phyloP scores from a whole-genome alignment of 2,888 invertebrate species.

The Hydroisotoma schaefferi region DNA sequence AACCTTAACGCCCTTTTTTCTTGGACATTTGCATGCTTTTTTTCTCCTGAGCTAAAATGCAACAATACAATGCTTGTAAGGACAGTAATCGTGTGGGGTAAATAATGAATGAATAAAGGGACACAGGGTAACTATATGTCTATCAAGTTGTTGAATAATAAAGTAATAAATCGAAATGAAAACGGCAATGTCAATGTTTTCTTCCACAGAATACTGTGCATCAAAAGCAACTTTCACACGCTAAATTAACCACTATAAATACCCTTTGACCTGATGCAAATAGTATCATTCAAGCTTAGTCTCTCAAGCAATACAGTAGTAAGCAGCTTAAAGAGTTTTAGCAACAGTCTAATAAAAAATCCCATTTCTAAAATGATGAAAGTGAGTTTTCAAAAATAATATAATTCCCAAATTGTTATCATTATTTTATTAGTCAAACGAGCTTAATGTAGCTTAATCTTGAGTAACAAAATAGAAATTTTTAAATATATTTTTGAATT shows the following conservation, averaged over 20 bases:
- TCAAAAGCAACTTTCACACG: not conserved
- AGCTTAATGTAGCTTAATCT: not conserved
- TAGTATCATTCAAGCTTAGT: not conserved
- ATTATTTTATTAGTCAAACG: not conserved
- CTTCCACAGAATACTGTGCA: no score
- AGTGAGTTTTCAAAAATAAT: not conserved
- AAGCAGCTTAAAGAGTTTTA: not conserved
- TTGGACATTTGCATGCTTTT: no score
- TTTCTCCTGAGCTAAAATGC: no score
- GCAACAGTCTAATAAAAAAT: not conserved
- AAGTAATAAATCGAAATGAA: not conserved
- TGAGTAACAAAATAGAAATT: not conserved
- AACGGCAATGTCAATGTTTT: slow-evolving; percentile 5
- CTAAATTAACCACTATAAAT: not conserved
- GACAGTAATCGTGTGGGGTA: no score
- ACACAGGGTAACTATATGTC: no score
- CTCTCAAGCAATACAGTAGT: not conserved
- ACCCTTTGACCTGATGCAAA: not conserved
- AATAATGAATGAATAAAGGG: no score
- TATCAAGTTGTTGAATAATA: not conserved
- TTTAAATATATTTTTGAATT: not conserved
- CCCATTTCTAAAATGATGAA: not conserved
- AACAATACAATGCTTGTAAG: not conserved
- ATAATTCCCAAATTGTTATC: not conserved
- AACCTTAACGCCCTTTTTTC: no score